A percentile compares a stretch with the other conserved stretches of the same genome.
These are phyloP conservation scores for Operophtera brumata DNA, from an alignment of 2,888 invertebrate genomes.

Conservation along the genomic window DNA sequence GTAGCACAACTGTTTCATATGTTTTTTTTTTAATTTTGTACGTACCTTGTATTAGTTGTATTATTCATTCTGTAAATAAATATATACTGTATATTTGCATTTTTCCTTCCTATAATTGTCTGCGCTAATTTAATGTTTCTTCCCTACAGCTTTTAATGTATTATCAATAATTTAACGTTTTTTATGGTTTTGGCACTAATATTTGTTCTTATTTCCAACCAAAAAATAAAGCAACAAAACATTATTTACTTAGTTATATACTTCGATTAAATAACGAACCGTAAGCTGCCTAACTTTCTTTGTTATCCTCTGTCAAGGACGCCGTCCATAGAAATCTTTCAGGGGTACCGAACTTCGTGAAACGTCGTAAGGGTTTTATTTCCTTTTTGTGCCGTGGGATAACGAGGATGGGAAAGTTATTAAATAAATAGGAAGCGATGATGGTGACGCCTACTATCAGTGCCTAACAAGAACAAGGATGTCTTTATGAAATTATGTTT, in stretches of 20 bases:
- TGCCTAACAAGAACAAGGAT: constrained; percentile 69
- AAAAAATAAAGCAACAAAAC: background rate
- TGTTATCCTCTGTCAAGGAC: constrained; percentile 4
- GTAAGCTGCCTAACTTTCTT: constrained; percentile 1
- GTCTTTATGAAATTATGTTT: constrained; percentile 78
- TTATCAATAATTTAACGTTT: background rate
- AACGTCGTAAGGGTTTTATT: constrained; percentile 11
- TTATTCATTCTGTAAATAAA: too few species aligned
- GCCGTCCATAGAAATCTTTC: constrained; percentile 4
- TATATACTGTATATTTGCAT: too few species aligned
- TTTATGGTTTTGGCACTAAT: background rate
- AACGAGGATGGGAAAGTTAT: constrained; percentile 32
- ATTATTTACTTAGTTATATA: background rate
- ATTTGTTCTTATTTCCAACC: too few species aligned
- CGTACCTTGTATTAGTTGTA: too few species aligned
- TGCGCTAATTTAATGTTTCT: background rate
- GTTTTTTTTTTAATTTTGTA: too few species aligned
- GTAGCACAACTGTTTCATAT: too few species aligned
- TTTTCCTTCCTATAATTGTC: background rate
- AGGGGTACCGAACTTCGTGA: background rate
- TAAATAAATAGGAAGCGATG: constrained; percentile 52
- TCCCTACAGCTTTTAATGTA: too few species aligned
- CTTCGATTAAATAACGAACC: background rate
- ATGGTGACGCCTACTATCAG: constrained; percentile 42
- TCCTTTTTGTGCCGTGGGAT: constrained; percentile 9